A percentile compares a stretch with the other conserved stretches of the same genome.
Conservation (phyloP, 2,797 vertebrate genomes). For the Brachyrhaphis roseni region DNA sequence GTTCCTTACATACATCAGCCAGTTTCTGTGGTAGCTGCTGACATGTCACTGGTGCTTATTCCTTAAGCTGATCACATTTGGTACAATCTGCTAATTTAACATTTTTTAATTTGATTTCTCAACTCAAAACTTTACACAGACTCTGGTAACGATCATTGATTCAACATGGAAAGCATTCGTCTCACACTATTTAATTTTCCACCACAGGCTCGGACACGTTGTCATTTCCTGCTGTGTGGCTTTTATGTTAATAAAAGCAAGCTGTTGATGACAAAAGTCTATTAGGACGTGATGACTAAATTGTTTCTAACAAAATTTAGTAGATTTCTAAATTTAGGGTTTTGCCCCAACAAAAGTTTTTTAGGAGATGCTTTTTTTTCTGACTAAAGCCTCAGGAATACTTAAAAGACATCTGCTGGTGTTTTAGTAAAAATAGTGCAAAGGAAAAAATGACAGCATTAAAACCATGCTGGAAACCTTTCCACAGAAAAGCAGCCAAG, state of each 20-base stretch:
- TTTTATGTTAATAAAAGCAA: conserved; percentile 12
- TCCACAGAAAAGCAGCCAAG: conserved; percentile 32
- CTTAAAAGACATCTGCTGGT: conserved; percentile 15
- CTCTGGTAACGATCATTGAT: background rate
- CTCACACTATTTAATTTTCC: conserved; percentile 4
- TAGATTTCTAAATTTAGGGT: background rate
- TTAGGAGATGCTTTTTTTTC: background rate
- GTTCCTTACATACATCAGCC: background rate
- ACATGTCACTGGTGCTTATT: background rate
- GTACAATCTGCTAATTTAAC: background rate
- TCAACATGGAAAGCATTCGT: conserved; percentile 9
- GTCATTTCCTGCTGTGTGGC: conserved; percentile 5
- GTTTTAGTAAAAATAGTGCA: conserved; percentile 20
- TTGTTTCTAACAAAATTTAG: background rate
- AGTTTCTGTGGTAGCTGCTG: background rate
- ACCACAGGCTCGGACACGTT: background rate
- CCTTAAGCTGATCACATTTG: background rate
- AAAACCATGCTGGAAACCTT: conserved; percentile 47
- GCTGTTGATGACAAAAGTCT: conserved; percentile 18
- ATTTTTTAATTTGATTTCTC: background rate
- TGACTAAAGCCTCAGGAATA: background rate
- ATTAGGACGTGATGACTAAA: conserved; percentile 32
- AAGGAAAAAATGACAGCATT: conserved; percentile 44
- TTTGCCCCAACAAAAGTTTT: background rate
- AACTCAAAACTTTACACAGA: background rate